Percentiles rank a stretch among this genome's conserved stretches.
phyloP scores from a whole-genome alignment of 2,888 invertebrate species.

The Zaprionus obscuricornis region DNA sequence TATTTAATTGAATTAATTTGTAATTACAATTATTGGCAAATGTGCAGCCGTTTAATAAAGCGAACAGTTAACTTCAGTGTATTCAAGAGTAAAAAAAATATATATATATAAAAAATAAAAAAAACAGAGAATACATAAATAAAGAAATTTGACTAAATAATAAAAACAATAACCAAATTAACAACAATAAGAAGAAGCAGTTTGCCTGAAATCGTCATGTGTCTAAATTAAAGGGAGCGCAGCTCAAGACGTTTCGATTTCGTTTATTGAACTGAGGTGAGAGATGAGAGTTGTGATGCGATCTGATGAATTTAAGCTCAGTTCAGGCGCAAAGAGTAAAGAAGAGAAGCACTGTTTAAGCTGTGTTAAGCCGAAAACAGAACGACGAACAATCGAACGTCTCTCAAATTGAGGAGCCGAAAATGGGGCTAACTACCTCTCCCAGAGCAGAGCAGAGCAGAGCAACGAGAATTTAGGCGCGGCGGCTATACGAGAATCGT shows the following conservation, averaged over 20 bases:
- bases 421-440: slow-evolving; percentile 60
- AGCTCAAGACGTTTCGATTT: slow-evolving; percentile 41
- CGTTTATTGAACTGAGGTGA: slow-evolving; percentile 59
- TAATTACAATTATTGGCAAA: slow-evolving; percentile 56
- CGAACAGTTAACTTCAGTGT: slow-evolving; percentile 20
- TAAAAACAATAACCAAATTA: slow-evolving; percentile 51
- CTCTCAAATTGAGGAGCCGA: slow-evolving; percentile 44
- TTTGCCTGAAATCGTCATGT: slow-evolving; percentile 52
- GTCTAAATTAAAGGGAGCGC: slow-evolving; percentile 63
- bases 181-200: slow-evolving; percentile 30
- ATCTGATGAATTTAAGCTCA: too few species aligned
- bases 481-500: slow-evolving; percentile 48
- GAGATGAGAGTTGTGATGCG: too few species aligned
- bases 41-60: slow-evolving; percentile 43
- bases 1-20: slow-evolving; percentile 65
- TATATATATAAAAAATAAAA: slow-evolving; percentile 11
- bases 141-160: too few species aligned
- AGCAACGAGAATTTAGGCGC: slow-evolving; percentile 52
- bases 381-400: neutral
- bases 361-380: slow-evolving; percentile 13
- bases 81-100: neutral
- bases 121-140: too few species aligned
- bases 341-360: too few species aligned
- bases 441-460: slow-evolving; percentile 17
- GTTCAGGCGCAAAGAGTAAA: too few species aligned